Evolutionary conservation across 2,888 invertebrate species (phyloP), one percentile per base, ranked within the genome.

Genomic region (Malacosoma neustria): DNA sequence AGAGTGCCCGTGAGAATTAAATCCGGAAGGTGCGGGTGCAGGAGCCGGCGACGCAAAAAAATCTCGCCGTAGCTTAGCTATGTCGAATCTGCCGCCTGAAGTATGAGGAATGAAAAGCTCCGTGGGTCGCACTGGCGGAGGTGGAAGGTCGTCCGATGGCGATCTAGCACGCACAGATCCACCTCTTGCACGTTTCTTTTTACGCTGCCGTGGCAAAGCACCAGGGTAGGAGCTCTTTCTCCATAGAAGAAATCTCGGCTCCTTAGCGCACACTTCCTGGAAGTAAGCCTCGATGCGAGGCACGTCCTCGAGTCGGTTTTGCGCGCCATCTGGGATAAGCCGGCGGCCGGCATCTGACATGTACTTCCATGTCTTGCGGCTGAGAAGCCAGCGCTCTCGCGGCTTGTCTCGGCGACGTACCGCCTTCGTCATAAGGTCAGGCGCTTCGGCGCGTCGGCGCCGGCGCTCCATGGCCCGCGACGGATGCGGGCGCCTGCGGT

Each of bases 291-390:
- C 95, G 51, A 95, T 91, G 49, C 91, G 91, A 2, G 93, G 92
- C 41, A 95, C 87, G 59, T 94, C 94, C 61, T 95, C 94, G 1
- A 88, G 72, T 3, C 91, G 87, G 68, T 92, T 92, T 59, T 89
- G 89, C 3, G 89, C 87, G 12, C 93, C 92, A 35, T 95, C 95
- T n/a, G 95, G 95, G 39, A 95, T 91, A 35, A 96, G 87, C 61
- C 93, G 92, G 41, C 93, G 90, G 32, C 95, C 95, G 15, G 95
- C 94, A 55, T 95, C 95, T n/a, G 94, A 90, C 95, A 96, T 96
- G 73, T 95, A 95, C 55, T 94, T 88, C 95, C 95, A 95, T 34
- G 95, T 95, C 79, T 96, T 95, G 41, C 95, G 87, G 32, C 95
- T 95, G 41, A 95, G 87, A 42, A 95, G 87, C 95, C 95, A 96